Evolutionary conservation across 2,888 invertebrate species (phyloP), one percentile per base, ranked within the genome.

Genomic region (Gonocerus acuteangulatus): DNA sequence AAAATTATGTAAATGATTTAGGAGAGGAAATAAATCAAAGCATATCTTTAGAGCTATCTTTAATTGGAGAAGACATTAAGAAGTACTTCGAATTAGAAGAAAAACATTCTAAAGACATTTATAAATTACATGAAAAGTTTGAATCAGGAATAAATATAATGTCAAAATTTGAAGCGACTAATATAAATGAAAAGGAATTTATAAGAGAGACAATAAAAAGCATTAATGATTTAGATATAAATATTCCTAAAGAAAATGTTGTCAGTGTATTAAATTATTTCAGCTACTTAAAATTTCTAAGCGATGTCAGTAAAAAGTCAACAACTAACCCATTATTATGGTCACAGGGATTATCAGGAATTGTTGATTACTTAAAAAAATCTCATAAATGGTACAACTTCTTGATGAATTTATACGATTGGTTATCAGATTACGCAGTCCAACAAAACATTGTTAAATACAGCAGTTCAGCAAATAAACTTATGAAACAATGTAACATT

Each of bases 11-110:
- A 13, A 19, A 21, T 16, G 22, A 22, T 9, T 54, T 54, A 42
- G 23, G n/a, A 1, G 42, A 54, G 15, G 39, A 54, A 54, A 54
- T 54, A n/a, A 54, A 54, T 22, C 6, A 22, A 7, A 42, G 18
- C 16, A 21, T 54, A 9, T 2, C 21, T 2, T 22, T 15, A 22
- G 42, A 54, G 22, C n/a, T 54, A 21, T 1, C 11, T 1, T 4
- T 7, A 15, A 15, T 54, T 6, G 54, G 54, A 6, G 9, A 15
- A 11, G 42, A 54, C 2, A 36, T 54, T 2, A n/a, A 54, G 42
- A 15, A 21, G 42, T 42, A 15, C 22, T 42, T 21, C 7, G 36
- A n/a, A 15, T n/a, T 11, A 0, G 19, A 54, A 11, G 54, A 54
- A 42, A 21, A 16, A 2, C 13, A 42, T 22, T 11, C 13, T 18